Percentiles rank a stretch among this genome's conserved stretches.
phyloP scores from a whole-genome alignment of 2,797 vertebrate genomes.

The Sciurus vulgaris region DNA sequence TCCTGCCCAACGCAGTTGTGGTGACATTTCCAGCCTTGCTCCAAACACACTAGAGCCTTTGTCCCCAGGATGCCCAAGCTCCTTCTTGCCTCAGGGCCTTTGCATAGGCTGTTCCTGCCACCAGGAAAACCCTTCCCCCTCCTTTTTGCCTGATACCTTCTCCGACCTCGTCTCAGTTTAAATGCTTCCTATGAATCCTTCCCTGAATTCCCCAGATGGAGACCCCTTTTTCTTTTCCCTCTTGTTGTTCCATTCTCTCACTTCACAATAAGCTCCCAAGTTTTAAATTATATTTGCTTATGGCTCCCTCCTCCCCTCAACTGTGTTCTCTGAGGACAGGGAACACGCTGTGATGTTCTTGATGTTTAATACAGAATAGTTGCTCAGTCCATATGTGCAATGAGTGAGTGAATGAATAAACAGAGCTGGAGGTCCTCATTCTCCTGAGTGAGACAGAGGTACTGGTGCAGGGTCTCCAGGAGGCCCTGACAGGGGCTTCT shows the following conservation, averaged over 20 bases:
- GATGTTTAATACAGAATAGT: neutral
- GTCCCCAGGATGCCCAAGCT: neutral
- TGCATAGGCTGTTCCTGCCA: neutral
- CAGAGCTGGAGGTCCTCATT: no score
- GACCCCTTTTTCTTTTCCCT: neutral
- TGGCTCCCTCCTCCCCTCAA: neutral
- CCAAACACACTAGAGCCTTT: neutral
- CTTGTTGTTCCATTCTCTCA: neutral
- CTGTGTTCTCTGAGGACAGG: neutral
- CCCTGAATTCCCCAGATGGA: neutral
- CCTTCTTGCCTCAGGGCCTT: neutral
- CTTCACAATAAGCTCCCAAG: neutral
- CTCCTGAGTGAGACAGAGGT: no score
- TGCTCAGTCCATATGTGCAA: no score
- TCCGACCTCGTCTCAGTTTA: neutral
- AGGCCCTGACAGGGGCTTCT: no score
- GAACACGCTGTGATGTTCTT: neutral
- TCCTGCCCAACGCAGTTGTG: neutral
- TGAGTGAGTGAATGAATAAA: neutral
- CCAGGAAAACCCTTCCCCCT: neutral
- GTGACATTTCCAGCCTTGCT: neutral
- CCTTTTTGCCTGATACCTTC: neutral
- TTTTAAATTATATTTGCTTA: neutral
- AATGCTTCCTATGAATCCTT: neutral
- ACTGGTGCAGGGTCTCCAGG: no score